Base-by-base conservation (phyloP, 2,888 invertebrate genomes). In the Nezara viridula region DNA sequence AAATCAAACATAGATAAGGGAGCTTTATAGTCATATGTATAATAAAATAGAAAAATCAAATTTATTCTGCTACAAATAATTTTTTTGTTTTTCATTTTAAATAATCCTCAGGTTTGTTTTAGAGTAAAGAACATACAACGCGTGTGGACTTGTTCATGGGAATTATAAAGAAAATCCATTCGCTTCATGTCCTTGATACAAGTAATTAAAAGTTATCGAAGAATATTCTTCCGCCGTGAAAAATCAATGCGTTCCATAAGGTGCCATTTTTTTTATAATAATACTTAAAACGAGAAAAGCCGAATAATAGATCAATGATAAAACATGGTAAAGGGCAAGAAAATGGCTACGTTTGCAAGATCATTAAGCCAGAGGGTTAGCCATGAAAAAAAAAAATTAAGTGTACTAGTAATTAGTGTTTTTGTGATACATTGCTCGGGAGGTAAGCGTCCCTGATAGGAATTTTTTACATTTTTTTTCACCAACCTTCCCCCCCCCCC, bases 351-450 rank as follows among this genome's bases (percentile, higher is more conserved):
- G 27, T 21, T 77, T 77, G 77, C 40, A 77, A 77, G 77, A 77
- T 77, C 77, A 77, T 77, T 77, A 77, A 77, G 77, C 24, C 27
- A 40, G 40, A 77, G 77, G 77, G 77, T 40, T 27, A 19, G 77
- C 40, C 21, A 77, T 21, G 77, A 27, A 77, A 60, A 60, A 55
- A 55, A 60, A 77, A 27, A 37, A 77, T 77, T 40, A 77, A 77
- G 40, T 77, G 77, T 77, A 77, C 77, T 77, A 77, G 40, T 77
- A 77, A 77, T 77, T 77, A 77, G 40, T 19, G 77, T 77, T 77
- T 77, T 77, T 77, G 37, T 37, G 40, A 40, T 40, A 24, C 37
- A 77, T 37, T 77, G 37, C 77, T 77, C 12, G 6, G 77, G 37
- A 40, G 77, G 77, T 77, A 37, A 40, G 77, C 37, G 77, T 37